Percentiles rank a stretch among this genome's conserved stretches.
phyloP scores from a whole-genome alignment of 2,113 vertebrate genomes.

The Pyrgilauda ruficollis region DNA sequence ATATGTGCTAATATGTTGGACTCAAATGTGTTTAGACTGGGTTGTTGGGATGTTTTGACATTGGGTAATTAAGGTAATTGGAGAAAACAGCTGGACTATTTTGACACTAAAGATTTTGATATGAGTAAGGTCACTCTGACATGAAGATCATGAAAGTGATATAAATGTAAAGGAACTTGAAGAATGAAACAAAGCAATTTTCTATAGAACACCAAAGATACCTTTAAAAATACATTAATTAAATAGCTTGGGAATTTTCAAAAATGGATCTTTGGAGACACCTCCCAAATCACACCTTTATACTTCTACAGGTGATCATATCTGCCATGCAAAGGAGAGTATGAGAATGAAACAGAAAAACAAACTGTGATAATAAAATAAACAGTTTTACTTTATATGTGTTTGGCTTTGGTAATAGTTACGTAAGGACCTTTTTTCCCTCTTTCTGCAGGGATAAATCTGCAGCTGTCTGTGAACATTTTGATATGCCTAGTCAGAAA shows the following conservation, averaged over 20 bases:
- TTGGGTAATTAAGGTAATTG: background rate
- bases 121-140: background rate
- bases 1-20: conserved; percentile 39
- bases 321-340: background rate
- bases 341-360: background rate
- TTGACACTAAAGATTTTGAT: background rate
- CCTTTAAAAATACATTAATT: background rate
- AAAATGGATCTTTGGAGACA: background rate
- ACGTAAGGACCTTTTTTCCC: background rate
- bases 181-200: background rate
- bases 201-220: background rate
- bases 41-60: background rate
- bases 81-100: background rate
- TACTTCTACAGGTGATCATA: background rate
- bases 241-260: background rate
- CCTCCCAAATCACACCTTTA: background rate
- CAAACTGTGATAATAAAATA: background rate
- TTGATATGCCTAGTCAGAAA: background rate
- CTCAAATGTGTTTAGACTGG: conserved; percentile 26
- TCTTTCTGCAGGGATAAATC: background rate
- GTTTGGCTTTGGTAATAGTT: background rate
- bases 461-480: background rate
- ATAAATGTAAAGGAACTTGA: background rate
- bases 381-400: background rate
- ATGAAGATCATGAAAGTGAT: background rate